Evolutionary conservation across 2,113 vertebrate species (phyloP).

Genomic region (Platichthys flesus): DNA sequence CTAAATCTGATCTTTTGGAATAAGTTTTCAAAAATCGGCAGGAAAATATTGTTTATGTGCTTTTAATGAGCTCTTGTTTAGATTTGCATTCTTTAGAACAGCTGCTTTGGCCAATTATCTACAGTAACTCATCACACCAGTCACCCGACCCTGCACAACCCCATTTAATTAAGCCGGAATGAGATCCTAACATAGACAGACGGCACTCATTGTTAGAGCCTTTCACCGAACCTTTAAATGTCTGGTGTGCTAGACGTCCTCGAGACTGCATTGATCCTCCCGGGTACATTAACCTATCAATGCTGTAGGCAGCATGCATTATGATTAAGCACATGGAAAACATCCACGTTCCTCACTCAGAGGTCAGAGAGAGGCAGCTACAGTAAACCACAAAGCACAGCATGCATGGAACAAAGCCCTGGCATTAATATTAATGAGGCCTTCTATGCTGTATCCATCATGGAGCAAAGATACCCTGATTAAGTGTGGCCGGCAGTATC

Average conservation of each 20-base stretch:
- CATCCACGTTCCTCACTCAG: conserved; percentile 57
- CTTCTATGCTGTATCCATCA: conserved; percentile 58
- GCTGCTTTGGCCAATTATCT: conserved; percentile 50
- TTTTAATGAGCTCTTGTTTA: conserved; percentile 49
- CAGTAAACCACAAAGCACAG: conserved; percentile 57
- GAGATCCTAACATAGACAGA: conserved; percentile 52
- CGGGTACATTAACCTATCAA: conserved; percentile 70
- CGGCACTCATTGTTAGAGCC: conserved; percentile 55
- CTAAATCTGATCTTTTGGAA: conserved; percentile 26
- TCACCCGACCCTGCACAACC: conserved; percentile 51
- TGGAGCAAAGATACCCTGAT: conserved; percentile 62
- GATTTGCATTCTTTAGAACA: conserved; percentile 54
- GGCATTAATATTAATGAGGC: conserved; percentile 73
- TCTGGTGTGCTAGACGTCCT: conserved; percentile 59
- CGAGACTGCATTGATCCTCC: conserved; percentile 69
- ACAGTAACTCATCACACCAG: conserved; percentile 38
- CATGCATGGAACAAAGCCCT: conserved; percentile 28
- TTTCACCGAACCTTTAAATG: conserved; percentile 62
- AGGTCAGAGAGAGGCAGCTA: conserved; percentile 63
- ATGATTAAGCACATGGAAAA: conserved; percentile 70
- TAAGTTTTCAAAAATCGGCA: conserved; percentile 12
- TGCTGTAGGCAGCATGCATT: conserved; percentile 61
- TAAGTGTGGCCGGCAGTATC: conserved; percentile 53
- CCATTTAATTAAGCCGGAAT: conserved; percentile 55
- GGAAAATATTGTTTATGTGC: conserved; percentile 39